Evolutionary conservation across 2,113 vertebrate species (phyloP).

Genomic region (Gila orcuttii): DNA sequence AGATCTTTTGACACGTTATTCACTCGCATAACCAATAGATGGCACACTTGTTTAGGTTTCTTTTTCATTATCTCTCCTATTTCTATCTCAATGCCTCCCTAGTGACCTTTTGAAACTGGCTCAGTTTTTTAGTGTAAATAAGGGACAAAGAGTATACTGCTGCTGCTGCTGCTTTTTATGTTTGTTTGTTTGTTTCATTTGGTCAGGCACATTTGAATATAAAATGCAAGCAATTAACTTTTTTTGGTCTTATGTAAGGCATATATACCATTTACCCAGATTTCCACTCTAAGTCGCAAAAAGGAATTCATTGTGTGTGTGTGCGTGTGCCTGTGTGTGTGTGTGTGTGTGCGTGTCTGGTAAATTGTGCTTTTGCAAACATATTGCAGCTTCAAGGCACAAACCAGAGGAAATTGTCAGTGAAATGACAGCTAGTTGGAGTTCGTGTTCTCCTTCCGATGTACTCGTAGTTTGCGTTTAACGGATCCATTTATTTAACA

Average conservation of each 20-base stretch:
- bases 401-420: conserved; percentile 40
- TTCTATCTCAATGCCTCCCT: neutral
- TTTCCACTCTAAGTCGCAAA: conserved; percentile 18
- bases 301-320: neutral
- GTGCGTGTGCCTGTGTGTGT: conserved; percentile 10
- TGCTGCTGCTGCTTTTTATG: conserved; percentile 10
- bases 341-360: conserved; percentile 5
- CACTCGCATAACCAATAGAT: conserved; percentile 42
- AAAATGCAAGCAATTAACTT: neutral
- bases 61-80: neutral
- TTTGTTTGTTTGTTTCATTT: neutral
- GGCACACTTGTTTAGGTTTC: conserved; percentile 36
- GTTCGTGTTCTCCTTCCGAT: conserved; percentile 57
- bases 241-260: conserved; percentile 6
- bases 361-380: conserved; percentile 34
- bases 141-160: neutral
- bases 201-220: conserved; percentile 30
- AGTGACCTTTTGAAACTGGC: neutral
- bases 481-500: conserved; percentile 50
- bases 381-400: conserved; percentile 50
- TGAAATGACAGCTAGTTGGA: conserved; percentile 48
- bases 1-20: conserved; percentile 3
- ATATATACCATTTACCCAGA: conserved; percentile 9
- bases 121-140: conserved; percentile 1
- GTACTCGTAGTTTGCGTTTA: conserved; percentile 55